phyloP scores from a whole-genome alignment of 2,797 vertebrate genomes.

The Chaenodraco wilsoni region DNA sequence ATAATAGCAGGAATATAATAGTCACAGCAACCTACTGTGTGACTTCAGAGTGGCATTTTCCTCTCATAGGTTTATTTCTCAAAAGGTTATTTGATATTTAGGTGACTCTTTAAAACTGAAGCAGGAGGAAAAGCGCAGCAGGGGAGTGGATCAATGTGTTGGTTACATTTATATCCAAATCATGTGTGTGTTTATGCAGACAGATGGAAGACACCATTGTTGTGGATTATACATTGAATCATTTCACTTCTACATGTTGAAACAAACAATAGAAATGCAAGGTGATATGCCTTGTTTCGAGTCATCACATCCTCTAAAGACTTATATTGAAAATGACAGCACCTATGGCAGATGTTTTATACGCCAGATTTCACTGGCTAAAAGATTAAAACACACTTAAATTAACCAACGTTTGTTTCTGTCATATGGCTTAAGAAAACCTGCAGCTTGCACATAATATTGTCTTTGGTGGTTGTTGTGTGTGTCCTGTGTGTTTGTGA shows the following conservation, averaged over 20 bases:
- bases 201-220: background rate
- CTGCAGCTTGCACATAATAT: background rate
- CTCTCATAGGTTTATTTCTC: slow-evolving; percentile 6
- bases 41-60: slow-evolving; percentile 15
- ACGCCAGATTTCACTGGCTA: background rate
- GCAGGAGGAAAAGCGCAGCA: background rate
- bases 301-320: no score
- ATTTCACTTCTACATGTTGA: background rate
- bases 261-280: background rate
- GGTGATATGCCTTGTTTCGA: no score
- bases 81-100: slow-evolving; percentile 38
- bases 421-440: slow-evolving; percentile 9
- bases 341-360: background rate
- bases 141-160: slow-evolving; percentile 21
- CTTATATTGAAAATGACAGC: no score
- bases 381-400: background rate
- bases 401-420: no score
- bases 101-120: slow-evolving; percentile 21
- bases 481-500: slow-evolving; percentile 34
- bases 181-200: background rate
- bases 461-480: background rate
- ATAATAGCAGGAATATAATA: background rate
- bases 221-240: background rate
- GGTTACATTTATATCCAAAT: slow-evolving; percentile 35
- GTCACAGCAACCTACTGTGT: background rate